phyloP scores from a whole-genome alignment of 2,888 invertebrate species.

The Osmoderma eremita region DNA sequence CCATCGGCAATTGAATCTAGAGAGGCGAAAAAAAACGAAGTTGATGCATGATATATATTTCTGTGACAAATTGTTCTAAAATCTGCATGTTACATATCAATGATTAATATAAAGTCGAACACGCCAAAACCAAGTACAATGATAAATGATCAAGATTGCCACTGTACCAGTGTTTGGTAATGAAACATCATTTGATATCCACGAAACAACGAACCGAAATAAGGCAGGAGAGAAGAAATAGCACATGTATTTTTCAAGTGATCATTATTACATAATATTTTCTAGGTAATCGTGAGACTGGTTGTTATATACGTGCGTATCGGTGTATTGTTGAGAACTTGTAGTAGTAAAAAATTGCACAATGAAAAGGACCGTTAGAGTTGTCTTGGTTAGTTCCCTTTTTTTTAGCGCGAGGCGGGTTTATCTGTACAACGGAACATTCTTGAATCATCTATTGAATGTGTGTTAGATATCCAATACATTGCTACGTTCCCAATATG shows the following conservation, averaged over 20 bases:
- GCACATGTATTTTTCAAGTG: slow-evolving; percentile 9
- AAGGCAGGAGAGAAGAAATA: background rate
- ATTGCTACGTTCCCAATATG: background rate
- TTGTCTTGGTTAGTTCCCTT: slow-evolving; percentile 32
- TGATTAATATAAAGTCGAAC: slow-evolving; percentile 17
- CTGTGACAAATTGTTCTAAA: slow-evolving; percentile 8
- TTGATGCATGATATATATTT: slow-evolving; percentile 8
- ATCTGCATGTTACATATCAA: slow-evolving; percentile 18
- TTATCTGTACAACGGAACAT: slow-evolving; percentile 19
- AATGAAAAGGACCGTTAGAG: slow-evolving; percentile 32
- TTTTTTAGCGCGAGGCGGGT: slow-evolving; percentile 24
- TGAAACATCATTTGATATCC: slow-evolving; percentile 10
- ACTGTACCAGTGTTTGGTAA: slow-evolving; percentile 17
- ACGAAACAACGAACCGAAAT: slow-evolving; percentile 2
- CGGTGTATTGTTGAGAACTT: slow-evolving; percentile 16
- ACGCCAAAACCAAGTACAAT: background rate
- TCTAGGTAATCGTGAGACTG: slow-evolving; percentile 14
- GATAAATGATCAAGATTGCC: slow-evolving; percentile 25
- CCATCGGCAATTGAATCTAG: slow-evolving; percentile 18
- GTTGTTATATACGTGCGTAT: slow-evolving; percentile 8
- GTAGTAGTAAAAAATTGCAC: slow-evolving; percentile 32
- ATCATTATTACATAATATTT: slow-evolving; percentile 17
- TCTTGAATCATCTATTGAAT: slow-evolving; percentile 23
- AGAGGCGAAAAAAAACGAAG: background rate
- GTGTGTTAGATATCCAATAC: slow-evolving; percentile 18